Percentiles rank a stretch among this genome's conserved stretches.
Conservation (phyloP, 1,140 invertebrate species). For the Drosophila elegans region DNA sequence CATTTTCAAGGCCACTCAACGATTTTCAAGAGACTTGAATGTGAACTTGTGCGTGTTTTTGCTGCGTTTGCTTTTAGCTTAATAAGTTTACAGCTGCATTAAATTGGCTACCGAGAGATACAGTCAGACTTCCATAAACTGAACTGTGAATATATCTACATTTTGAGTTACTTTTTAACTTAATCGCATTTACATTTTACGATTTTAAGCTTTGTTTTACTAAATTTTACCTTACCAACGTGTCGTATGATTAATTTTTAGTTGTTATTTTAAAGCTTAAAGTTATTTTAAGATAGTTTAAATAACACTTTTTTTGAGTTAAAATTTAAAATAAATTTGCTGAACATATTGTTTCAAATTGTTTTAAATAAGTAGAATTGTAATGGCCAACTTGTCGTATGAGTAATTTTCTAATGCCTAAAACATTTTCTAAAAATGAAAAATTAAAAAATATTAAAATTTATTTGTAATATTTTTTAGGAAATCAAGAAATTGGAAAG, state of each 20-base stretch:
- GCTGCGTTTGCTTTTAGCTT: conserved; percentile 26
- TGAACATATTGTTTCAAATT: neutral
- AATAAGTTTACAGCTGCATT: conserved; percentile 25
- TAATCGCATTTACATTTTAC: neutral
- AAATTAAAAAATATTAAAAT: no score
- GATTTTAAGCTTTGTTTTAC: no score
- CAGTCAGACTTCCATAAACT: neutral
- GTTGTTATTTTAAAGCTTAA: neutral
- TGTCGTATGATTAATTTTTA: conserved; percentile 11
- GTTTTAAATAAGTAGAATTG: neutral
- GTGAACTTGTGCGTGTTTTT: conserved; percentile 17
- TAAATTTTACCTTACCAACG: neutral
- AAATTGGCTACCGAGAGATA: conserved; percentile 12
- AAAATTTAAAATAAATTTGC: no score
- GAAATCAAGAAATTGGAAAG: no score
- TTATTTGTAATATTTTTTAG: no score
- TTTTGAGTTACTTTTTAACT: neutral
- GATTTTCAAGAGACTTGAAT: neutral
- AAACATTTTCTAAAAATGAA: neutral
- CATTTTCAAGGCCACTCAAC: conserved; percentile 31
- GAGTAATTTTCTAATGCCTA: neutral
- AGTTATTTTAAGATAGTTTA: neutral
- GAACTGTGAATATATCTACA: neutral
- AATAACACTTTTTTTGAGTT: neutral
- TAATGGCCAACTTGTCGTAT: neutral